phyloP scores from a whole-genome alignment of 2,797 vertebrate genomes.

The Scyliorhinus canicula region DNA sequence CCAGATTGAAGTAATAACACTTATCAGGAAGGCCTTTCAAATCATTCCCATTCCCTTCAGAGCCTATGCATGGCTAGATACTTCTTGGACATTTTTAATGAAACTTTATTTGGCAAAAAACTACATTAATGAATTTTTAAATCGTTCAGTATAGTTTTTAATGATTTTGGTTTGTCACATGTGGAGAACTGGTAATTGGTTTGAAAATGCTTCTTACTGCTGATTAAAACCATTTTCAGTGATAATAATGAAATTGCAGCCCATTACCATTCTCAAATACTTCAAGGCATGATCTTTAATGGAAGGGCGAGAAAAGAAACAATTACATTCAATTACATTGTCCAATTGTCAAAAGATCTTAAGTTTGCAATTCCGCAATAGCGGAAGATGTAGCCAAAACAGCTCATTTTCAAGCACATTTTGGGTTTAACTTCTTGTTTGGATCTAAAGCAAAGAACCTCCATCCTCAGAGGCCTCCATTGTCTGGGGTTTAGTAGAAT shows the following conservation, averaged over 20 bases:
- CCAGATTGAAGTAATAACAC: not conserved
- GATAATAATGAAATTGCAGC: not conserved
- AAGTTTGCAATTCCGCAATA: not conserved
- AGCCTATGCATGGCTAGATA: not conserved
- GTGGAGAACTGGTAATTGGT: too few relatives aligned
- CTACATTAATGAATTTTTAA: not conserved
- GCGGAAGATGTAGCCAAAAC: not conserved
- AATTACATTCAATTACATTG: not conserved
- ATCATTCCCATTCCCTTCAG: not conserved
- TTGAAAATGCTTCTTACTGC: too few relatives aligned
- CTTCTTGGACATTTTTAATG: not conserved
- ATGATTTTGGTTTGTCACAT: not conserved
- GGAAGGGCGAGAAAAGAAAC: not conserved
- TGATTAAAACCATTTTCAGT: not conserved
- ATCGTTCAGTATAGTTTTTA: not conserved
- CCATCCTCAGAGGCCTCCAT: not conserved
- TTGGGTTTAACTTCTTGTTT: not conserved
- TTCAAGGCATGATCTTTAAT: not conserved
- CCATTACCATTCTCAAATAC: not conserved
- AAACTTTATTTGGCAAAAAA: not conserved
- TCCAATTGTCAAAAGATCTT: not conserved
- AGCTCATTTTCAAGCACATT: not conserved
- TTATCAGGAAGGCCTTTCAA: not conserved
- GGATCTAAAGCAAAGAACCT: not conserved
- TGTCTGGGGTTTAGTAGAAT: not conserved